Evolutionary conservation across 2,888 invertebrate species (phyloP).

Genomic region (Frankliniella intonsa): DNA sequence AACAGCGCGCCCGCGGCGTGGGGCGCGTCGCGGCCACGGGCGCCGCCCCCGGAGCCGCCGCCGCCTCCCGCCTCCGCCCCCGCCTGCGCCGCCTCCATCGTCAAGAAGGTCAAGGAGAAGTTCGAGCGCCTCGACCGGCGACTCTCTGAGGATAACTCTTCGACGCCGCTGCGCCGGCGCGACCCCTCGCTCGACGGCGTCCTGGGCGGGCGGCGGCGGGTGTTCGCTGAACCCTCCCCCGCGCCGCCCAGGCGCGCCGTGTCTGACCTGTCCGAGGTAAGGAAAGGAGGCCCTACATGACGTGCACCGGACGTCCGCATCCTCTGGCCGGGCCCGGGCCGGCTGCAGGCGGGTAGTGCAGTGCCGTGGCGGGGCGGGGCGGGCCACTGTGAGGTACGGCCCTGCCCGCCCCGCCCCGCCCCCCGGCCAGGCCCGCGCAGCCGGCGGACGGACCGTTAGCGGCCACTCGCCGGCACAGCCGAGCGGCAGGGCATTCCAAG

Average conservation of each 20-base stretch:
- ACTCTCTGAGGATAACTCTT: background rate
- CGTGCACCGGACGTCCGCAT: background rate
- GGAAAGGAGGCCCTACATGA: background rate
- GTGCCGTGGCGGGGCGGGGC: background rate
- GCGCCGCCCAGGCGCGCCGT: background rate
- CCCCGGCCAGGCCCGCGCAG: background rate
- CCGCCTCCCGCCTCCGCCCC: background rate
- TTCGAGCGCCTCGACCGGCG: background rate
- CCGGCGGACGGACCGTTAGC: background rate
- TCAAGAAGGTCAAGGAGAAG: background rate
- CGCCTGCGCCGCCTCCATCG: background rate
- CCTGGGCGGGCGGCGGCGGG: background rate
- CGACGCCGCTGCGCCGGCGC: background rate
- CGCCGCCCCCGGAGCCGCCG: background rate
- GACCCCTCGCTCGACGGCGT: slow-evolving; percentile 9
- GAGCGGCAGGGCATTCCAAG: background rate
- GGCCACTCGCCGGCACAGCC: background rate
- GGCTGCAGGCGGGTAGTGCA: background rate
- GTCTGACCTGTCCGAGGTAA: background rate
- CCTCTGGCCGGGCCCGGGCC: background rate
- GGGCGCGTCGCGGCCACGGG: background rate
- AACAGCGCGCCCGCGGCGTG: background rate
- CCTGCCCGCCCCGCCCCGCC: background rate
- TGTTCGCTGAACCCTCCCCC: background rate
- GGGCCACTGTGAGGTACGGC: background rate